Evolutionary conservation across 2,113 vertebrate genomes (phyloP).

Genomic region (Phrynosoma blainvillii): DNA sequence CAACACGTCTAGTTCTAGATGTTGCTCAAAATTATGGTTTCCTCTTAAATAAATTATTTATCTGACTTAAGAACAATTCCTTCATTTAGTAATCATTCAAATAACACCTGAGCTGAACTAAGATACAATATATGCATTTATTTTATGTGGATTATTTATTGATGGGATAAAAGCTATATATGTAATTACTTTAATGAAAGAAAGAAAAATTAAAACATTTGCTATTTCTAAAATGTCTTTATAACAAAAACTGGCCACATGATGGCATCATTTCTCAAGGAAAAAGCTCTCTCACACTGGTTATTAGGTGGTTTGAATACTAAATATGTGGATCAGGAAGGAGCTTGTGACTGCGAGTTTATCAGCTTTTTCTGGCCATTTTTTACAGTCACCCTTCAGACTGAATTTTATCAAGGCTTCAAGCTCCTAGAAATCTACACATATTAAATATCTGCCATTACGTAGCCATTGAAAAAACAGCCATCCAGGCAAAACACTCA

Average conservation of each 20-base stretch:
- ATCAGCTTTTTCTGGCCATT: slow-evolving; percentile 1
- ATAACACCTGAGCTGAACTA: not conserved
- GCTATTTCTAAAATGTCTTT: not conserved
- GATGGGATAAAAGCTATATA: not conserved
- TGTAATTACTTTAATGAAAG: not conserved
- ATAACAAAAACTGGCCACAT: slow-evolving; percentile 26
- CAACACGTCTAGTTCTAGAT: too few species aligned
- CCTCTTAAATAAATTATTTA: not conserved
- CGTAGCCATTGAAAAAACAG: not conserved
- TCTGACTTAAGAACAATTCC: not conserved
- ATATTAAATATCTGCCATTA: not conserved
- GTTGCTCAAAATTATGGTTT: not conserved
- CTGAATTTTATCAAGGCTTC: not conserved
- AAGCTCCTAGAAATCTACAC: not conserved
- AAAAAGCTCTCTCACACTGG: not conserved
- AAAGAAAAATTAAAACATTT: fast-evolving
- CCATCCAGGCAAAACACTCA: not conserved
- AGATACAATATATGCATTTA: not conserved
- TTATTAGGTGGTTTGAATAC: not conserved
- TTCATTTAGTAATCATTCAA: not conserved
- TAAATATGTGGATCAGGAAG: not conserved
- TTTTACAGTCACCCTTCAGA: not conserved
- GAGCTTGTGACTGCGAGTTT: slow-evolving; percentile 32
- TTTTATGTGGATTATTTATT: not conserved
- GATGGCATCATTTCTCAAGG: slow-evolving; percentile 66